A percentile compares a stretch with the other conserved stretches of the same genome.
Evolutionary conservation across 2,113 vertebrate species (phyloP).

Genomic region (Bos indicus): DNA sequence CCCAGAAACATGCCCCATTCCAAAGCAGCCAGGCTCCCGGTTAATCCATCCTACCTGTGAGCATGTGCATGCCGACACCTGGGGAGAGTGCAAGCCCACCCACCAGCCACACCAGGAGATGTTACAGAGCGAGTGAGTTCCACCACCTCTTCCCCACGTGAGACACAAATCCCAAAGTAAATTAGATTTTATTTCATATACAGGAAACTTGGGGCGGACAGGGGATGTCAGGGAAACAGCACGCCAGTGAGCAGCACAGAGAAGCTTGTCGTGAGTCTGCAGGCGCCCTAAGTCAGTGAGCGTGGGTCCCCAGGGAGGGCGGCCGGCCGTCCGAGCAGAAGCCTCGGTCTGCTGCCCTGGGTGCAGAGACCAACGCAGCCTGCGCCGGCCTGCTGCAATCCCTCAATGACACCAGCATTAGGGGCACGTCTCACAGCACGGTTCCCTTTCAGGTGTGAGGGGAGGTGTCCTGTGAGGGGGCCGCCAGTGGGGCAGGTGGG

Average conservation of each 20-base stretch:
- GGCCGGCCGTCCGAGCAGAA: fast-evolving
- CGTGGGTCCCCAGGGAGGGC: fast-evolving
- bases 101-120: background rate
- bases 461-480: background rate
- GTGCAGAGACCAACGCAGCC: background rate
- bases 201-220: constrained; percentile 64
- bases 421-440: background rate
- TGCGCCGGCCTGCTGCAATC: fast-evolving
- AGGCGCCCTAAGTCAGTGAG: background rate
- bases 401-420: background rate
- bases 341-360: background rate
- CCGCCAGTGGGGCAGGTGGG: fast-evolving
- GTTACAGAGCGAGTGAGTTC: background rate
- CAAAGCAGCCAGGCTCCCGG: background rate
- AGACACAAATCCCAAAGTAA: constrained; percentile 65
- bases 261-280: constrained; percentile 31
- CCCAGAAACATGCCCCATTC: background rate
- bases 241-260: constrained; percentile 24
- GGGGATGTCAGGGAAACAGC: background rate
- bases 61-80: background rate
- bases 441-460: background rate
- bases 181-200: constrained; percentile 79
- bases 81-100: background rate
- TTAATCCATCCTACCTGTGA: background rate
- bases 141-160: background rate